Conservation (phyloP, 1,140 invertebrate genomes). For the Drosophila lacteicornis region DNA sequence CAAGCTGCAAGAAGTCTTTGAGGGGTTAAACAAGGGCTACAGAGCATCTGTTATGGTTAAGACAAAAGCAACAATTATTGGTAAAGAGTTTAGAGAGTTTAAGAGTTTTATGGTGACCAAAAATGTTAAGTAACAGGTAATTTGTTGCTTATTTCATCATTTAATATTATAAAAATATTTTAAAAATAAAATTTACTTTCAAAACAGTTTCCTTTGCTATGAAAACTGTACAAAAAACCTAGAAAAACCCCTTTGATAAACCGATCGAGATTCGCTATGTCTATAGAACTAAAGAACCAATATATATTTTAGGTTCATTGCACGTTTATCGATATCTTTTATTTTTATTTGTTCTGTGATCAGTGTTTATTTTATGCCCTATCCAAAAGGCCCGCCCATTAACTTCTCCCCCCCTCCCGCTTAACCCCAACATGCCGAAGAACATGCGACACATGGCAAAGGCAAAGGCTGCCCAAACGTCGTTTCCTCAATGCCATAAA, state of each 20-base stretch:
- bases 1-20: conserved; percentile 1
- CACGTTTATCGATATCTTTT: conserved; percentile 43
- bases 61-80: not conserved
- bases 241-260: not conserved
- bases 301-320: conserved; percentile 28
- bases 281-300: not conserved
- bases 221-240: not conserved
- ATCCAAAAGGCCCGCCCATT: conserved; percentile 4
- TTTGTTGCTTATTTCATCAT: too few relatives aligned
- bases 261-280: conserved; percentile 14
- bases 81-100: not conserved
- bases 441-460: conserved; percentile 57
- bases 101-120: too few relatives aligned
- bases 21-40: not conserved
- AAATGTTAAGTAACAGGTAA: too few relatives aligned
- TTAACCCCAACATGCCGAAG: conserved; percentile 18
- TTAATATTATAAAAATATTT: too few relatives aligned
- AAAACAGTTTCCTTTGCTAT: not conserved
- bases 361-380: conserved; percentile 57
- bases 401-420: not conserved
- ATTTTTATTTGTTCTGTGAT: conserved; percentile 53
- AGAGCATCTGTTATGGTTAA: not conserved
- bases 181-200: too few relatives aligned
- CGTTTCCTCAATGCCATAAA: conserved; percentile 70
- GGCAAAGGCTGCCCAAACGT: conserved; percentile 60